Conservation (phyloP, 1,140 invertebrate species). For the Polypedilum vanderplanki region DNA sequence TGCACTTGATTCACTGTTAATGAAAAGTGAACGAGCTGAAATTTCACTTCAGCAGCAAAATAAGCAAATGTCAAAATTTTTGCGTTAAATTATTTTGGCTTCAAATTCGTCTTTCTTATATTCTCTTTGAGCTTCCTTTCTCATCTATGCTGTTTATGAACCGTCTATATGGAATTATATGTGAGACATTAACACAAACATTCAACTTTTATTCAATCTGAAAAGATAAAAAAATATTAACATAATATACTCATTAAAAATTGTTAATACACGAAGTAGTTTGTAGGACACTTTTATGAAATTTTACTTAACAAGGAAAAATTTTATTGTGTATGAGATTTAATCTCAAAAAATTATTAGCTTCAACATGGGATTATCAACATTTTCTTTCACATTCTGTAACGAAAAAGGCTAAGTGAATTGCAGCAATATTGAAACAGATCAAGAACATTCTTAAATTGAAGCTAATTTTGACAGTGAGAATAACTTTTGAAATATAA, state of each 20-base stretch:
- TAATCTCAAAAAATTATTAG: no score
- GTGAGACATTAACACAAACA: no score
- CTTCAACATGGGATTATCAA: no score
- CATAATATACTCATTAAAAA: no score
- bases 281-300: no score
- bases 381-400: no score
- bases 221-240: no score
- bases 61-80: slow-evolving; percentile 61
- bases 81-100: background rate
- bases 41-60: slow-evolving; percentile 58
- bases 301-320: no score
- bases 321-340: no score
- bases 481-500: background rate
- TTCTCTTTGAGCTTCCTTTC: slow-evolving; percentile 1
- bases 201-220: no score
- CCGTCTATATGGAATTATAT: no score
- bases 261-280: no score
- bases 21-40: slow-evolving; percentile 59
- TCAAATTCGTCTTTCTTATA: background rate
- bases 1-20: slow-evolving; percentile 55
- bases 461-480: background rate
- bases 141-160: background rate
- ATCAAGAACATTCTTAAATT: background rate
- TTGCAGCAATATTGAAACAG: background rate
- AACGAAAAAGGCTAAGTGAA: background rate